Conservation (phyloP, 2,888 invertebrate genomes). For the Drosophila yooni region DNA sequence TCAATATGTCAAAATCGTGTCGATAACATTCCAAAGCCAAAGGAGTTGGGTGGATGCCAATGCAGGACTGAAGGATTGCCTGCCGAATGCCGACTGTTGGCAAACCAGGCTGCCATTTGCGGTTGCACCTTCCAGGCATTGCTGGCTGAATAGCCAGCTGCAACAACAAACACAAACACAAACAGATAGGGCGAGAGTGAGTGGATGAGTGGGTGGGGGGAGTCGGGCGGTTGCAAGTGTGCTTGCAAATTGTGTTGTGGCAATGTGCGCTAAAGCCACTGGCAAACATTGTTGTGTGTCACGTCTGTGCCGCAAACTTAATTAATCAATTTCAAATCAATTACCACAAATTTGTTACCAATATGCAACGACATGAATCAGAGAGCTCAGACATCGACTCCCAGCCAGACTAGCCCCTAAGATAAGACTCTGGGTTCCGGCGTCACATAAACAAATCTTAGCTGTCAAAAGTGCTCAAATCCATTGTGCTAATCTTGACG, state of each 20-base stretch:
- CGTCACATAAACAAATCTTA: constrained; percentile 79
- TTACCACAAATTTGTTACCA: constrained; percentile 82
- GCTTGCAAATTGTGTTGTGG: constrained; percentile 8
- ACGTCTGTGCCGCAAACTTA: constrained; percentile 58
- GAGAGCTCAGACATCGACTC: constrained; percentile 7
- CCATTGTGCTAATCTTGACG: constrained; percentile 80
- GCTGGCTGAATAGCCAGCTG: constrained; percentile 24
- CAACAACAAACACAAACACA: constrained; percentile 7
- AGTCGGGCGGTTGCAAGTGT: background rate
- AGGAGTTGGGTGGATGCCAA: background rate
- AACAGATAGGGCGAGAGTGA: background rate
- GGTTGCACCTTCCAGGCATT: constrained; percentile 53
- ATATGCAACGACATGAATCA: constrained; percentile 81
- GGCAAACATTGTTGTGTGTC: constrained; percentile 35
- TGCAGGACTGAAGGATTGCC: constrained; percentile 26
- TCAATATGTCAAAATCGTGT: constrained; percentile 82
- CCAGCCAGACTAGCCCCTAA: constrained; percentile 34
- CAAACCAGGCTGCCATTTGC: constrained; percentile 60
- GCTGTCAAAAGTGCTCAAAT: constrained; percentile 82
- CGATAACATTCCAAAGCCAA: constrained; percentile 67
- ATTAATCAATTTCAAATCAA: constrained; percentile 82
- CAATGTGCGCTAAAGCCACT: constrained; percentile 46
- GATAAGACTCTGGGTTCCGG: constrained; percentile 54
- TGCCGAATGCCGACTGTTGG: constrained; percentile 17
- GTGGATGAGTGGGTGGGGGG: background rate